Evolutionary conservation across 92 coral and sea anemone species (phyloP), one percentile per base, ranked within the genome.

Genomic region (Bergia puertoricense): DNA sequence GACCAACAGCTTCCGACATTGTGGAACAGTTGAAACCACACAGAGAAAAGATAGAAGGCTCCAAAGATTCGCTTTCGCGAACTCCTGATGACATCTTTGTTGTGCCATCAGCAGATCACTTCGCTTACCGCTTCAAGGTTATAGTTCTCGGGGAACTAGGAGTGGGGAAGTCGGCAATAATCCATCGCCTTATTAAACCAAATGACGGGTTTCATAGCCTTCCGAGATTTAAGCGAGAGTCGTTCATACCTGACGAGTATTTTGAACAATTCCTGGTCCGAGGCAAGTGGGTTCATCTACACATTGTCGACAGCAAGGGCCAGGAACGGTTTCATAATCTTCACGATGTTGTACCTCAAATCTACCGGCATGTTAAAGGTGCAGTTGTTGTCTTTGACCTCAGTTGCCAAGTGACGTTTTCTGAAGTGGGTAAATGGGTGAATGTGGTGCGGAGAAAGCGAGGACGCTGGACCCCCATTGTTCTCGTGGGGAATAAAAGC

Each of bases 401-500:
- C 56, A 81, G 91, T 41, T 79, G 88, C 77, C 79, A 71, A 85
- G 85, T 71, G 40, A 89, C 96, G 2, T 83, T 88, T n/a, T 69
- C 48, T 39, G 86, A 85, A 38, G 92, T 92, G 3, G 81, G 87
- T n/a, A 85, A 74, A 18, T 95, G 96, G 98, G 85, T 95, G 66
- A 48, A 81, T 30, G 69, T 92, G 72, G 92, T 95, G 22, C 88
- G 88, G n/a, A 92, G 54, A 67, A 89, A 76, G 71, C 88, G 90
- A 71, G 74, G 78, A 9, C 43, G 42, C 8, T 30, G 77, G 42
- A 48, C 15, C 8, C 91, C 96, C 16, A 14, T 95, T 23, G 90
- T 95, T 2, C 92, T 95, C 8, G 98, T 95, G 45, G 96, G 98
- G 36, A 95, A 95, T 93, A 94, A 95, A 77, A 93, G 89, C 42